phyloP scores from a whole-genome alignment of 1,140 invertebrate genomes.

The Ctenoplectra terminalis region DNA sequence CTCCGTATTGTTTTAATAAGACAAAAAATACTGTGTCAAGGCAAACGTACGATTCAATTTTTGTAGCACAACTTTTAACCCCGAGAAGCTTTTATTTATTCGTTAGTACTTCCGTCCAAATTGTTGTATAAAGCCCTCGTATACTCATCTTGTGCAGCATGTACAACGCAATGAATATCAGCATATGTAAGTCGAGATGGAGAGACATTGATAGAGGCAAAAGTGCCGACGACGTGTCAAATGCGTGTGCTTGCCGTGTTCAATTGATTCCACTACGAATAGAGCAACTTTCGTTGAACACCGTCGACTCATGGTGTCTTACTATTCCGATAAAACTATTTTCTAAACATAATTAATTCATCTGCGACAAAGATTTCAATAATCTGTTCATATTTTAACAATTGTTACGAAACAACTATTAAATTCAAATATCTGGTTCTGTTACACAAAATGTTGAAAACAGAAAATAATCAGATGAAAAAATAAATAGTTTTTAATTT shows the following conservation, averaged over 20 bases:
- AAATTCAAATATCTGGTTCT: too few species aligned
- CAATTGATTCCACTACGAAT: constrained; percentile 16
- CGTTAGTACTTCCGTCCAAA: not conserved
- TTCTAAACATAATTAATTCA: too few species aligned
- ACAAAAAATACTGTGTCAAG: too few species aligned
- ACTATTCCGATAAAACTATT: not conserved
- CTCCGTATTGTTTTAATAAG: too few species aligned
- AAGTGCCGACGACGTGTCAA: constrained; percentile 19
- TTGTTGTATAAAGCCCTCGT: not conserved
- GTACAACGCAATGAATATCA: constrained; percentile 4
- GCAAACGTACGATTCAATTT: too few species aligned
- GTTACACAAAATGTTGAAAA: too few species aligned
- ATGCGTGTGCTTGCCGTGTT: not conserved
- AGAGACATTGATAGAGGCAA: constrained; percentile 31
- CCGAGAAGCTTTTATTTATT: not conserved
- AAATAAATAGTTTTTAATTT: too few species aligned
- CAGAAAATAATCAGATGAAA: too few species aligned
- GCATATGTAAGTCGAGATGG: constrained; percentile 3
- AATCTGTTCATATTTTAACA: too few species aligned
- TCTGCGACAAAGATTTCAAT: too few species aligned
- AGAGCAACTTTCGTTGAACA: not conserved
- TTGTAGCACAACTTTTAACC: not conserved
- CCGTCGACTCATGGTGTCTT: not conserved
- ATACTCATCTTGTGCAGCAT: not conserved
- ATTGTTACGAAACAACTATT: too few species aligned